Percentiles rank a stretch among this genome's conserved stretches.
Evolutionary conservation across 2,113 vertebrate species (phyloP).

Genomic region (Bambusicola thoracicus): DNA sequence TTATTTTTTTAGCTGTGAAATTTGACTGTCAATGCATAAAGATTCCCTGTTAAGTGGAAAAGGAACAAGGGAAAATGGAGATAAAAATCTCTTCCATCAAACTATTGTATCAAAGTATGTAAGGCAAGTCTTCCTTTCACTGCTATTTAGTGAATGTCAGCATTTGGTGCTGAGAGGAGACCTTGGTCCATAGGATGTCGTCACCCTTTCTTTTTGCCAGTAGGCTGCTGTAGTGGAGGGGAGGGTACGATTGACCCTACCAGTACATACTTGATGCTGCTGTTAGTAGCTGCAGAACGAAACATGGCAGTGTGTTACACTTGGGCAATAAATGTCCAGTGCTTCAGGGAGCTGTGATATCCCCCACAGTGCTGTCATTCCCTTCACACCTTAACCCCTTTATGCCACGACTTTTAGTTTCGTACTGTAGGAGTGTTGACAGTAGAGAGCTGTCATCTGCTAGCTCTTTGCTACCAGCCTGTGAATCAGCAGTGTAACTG

Average conservation of each 20-base stretch:
- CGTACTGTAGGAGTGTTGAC: neutral
- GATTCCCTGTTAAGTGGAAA: slow-evolving; percentile 43
- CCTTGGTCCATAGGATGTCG: neutral
- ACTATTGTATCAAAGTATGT: neutral
- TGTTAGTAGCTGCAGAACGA: rapidly evolving
- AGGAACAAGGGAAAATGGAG: neutral
- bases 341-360: neutral
- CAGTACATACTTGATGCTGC: neutral
- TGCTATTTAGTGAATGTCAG: neutral
- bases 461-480: neutral
- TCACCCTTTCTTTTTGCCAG: neutral
- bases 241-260: neutral
- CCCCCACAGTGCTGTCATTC: neutral
- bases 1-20: slow-evolving; percentile 36
- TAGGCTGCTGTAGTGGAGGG: neutral
- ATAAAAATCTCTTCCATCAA: slow-evolving; percentile 48
- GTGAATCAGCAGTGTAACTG: neutral
- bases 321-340: neutral
- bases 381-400: slow-evolving; percentile 19
- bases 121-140: neutral
- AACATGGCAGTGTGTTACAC: neutral
- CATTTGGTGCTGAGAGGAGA: neutral
- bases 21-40: slow-evolving; percentile 45
- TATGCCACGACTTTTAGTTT: neutral
- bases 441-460: slow-evolving; percentile 23